phyloP scores from a whole-genome alignment of 2,797 vertebrate genomes.

The Thamnophis elegans region DNA sequence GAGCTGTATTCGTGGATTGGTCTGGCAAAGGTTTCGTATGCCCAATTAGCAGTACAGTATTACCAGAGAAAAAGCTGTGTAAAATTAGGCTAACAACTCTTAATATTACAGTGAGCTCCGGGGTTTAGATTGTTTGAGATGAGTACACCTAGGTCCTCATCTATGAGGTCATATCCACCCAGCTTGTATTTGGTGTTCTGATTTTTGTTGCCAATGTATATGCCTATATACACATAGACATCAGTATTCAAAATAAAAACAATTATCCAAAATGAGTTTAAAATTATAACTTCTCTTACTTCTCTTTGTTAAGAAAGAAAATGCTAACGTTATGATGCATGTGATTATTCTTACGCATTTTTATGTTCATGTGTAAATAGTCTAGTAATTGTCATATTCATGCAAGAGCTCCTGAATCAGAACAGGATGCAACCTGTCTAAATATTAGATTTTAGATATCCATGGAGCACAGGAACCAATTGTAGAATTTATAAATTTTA shows the following conservation, averaged over 20 bases:
- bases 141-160: too few species aligned
- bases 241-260: background rate
- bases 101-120: too few species aligned
- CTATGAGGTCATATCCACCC: too few species aligned
- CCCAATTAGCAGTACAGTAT: too few species aligned
- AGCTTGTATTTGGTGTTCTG: too few species aligned
- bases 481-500: slow-evolving; percentile 45
- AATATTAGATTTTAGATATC: slow-evolving; percentile 23
- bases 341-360: background rate
- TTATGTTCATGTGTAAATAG: slow-evolving; percentile 6
- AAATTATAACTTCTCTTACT: background rate
- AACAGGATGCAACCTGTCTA: slow-evolving; percentile 13
- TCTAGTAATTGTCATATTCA: slow-evolving; percentile 3
- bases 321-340: background rate
- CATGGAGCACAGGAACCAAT: slow-evolving; percentile 22
- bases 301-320: background rate
- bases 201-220: background rate
- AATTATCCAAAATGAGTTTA: background rate
- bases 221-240: background rate
- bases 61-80: too few species aligned
- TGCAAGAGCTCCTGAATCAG: background rate
- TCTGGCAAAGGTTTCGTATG: too few species aligned
- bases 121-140: too few species aligned
- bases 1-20: too few species aligned
- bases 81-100: too few species aligned